Evolutionary conservation across 2,888 invertebrate genomes (phyloP).

Genomic region (Periphyllus acericola): DNA sequence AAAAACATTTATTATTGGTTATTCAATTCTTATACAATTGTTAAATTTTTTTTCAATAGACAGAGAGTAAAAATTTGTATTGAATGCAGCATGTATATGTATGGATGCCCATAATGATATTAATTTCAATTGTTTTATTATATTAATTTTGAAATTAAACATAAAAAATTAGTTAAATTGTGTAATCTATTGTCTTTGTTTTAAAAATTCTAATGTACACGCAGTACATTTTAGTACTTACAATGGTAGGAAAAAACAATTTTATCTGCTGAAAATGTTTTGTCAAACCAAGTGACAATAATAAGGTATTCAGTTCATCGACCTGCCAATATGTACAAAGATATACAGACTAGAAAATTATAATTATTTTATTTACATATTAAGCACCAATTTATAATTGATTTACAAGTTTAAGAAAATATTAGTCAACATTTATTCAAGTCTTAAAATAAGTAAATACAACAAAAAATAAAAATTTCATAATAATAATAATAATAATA

Average conservation of each 20-base stretch:
- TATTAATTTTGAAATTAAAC: background rate
- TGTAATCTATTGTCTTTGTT: too few relatives aligned
- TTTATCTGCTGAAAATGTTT: background rate
- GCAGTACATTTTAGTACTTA: too few relatives aligned
- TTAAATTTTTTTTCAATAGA: background rate
- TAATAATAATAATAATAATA: constrained; percentile 33
- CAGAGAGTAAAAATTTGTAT: background rate
- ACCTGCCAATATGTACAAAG: background rate
- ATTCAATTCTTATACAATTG: background rate
- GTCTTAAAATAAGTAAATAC: constrained; percentile 12
- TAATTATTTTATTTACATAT: constrained; percentile 34
- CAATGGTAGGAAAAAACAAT: background rate
- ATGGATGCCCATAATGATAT: too few relatives aligned
- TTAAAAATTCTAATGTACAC: too few relatives aligned
- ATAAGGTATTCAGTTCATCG: background rate
- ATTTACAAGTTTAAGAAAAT: background rate
- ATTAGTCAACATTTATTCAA: constrained; percentile 31
- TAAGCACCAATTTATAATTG: constrained; percentile 33
- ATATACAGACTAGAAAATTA: constrained; percentile 11
- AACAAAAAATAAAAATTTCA: constrained; percentile 12
- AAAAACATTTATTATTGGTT: background rate
- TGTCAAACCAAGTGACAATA: background rate
- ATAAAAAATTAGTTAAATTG: background rate
- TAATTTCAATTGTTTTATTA: background rate
- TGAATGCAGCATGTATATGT: too few relatives aligned